Percentiles rank a stretch among this genome's conserved stretches.
These are phyloP conservation scores for Atherinomorus stipes DNA, from an alignment of 2,113 vertebrate genomes.

Conservation along the genomic window DNA sequence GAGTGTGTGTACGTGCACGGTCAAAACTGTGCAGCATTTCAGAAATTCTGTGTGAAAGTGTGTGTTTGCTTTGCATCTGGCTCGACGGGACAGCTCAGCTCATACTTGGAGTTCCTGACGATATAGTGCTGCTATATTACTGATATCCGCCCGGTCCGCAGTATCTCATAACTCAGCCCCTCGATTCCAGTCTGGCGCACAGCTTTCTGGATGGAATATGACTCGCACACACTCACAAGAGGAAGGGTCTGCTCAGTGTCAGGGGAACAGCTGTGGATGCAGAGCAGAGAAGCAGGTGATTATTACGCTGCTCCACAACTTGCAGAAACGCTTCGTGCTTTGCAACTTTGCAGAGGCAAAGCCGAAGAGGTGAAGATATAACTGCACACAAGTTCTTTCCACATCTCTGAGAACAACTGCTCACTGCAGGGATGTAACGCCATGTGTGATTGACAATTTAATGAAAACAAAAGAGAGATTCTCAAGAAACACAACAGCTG, in stretches of 20 bases:
- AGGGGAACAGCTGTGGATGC: conserved; percentile 62
- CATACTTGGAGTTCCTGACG: conserved; percentile 74
- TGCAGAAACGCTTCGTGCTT: conserved; percentile 16
- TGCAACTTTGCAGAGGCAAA: too few species aligned
- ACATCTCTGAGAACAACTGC: background rate
- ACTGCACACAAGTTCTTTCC: background rate
- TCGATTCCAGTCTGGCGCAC: conserved; percentile 62
- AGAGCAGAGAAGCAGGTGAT: conserved; percentile 61
- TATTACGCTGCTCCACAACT: conserved; percentile 20
- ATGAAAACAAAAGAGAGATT: conserved; percentile 4
- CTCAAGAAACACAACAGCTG: too few species aligned
- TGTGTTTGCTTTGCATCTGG: conserved; percentile 56
- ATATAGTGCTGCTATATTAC: conserved; percentile 68
- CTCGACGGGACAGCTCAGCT: conserved; percentile 58
- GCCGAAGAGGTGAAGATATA: conserved; percentile 27
- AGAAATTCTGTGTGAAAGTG: conserved; percentile 54
- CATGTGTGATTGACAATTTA: background rate
- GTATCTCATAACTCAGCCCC: conserved; percentile 68
- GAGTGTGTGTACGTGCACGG: conserved; percentile 6
- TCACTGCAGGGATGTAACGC: background rate
- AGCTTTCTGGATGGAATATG: conserved; percentile 45
- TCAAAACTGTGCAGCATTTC: conserved; percentile 45
- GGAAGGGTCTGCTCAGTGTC: conserved; percentile 48
- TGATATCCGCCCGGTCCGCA: conserved; percentile 71
- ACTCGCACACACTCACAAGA: background rate